phyloP scores from a whole-genome alignment of 37 sponge, comb jelly and placozoan species.

The Petrosia ficiformis region DNA sequence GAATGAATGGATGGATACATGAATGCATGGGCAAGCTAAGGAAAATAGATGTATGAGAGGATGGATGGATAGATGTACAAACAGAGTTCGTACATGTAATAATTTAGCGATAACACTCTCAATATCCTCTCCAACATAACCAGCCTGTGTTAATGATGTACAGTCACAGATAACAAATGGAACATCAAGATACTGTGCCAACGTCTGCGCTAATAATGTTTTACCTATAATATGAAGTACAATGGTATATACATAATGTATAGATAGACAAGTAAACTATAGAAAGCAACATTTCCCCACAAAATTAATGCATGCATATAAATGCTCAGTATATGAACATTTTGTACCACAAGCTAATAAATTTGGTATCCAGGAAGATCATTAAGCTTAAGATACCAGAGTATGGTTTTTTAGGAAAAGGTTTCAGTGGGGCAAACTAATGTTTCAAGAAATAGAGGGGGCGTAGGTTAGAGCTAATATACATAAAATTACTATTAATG shows the following conservation, averaged over 20 bases:
- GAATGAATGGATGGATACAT: no score
- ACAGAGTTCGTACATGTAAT: constrained; percentile 60
- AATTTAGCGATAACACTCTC: constrained; percentile 72
- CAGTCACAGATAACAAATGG: constrained; percentile 99
- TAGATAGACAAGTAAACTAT: background rate
- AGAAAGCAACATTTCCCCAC: background rate
- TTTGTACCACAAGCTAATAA: no score
- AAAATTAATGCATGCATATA: constrained; percentile 3
- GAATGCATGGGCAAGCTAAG: no score
- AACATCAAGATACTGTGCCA: constrained; percentile 90
- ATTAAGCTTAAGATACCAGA: no score
- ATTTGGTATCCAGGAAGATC: no score
- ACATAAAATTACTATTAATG: no score
- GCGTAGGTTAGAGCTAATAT: no score
- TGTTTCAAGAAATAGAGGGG: no score
- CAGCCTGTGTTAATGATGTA: constrained; percentile 99
- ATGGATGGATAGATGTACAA: no score
- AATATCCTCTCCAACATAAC: constrained; percentile 98
- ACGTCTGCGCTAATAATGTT: constrained; percentile 85
- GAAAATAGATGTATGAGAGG: no score
- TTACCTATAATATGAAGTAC: constrained; percentile 64
- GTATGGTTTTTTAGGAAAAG: no score
- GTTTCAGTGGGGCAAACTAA: no score
- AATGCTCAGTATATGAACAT: constrained; percentile 2
- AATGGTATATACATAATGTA: background rate